A percentile compares a stretch with the other conserved stretches of the same genome.
Evolutionary conservation across 2,888 invertebrate species (phyloP).

Genomic region (Platycheirus rosarum): DNA sequence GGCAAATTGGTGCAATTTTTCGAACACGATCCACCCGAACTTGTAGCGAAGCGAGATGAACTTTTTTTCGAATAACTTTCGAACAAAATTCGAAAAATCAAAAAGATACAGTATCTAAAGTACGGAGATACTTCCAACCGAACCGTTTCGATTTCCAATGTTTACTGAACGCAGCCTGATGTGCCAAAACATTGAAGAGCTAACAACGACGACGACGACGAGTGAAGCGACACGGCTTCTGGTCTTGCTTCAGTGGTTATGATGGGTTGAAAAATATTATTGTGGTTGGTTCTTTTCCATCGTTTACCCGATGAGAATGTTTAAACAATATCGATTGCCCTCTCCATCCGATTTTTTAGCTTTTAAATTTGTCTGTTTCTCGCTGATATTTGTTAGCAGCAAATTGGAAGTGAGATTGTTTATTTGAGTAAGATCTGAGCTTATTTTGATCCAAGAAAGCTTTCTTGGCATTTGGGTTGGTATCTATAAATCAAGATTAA

Average conservation of each 20-base stretch:
- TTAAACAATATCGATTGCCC: too few species aligned
- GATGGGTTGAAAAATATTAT: constrained; percentile 4
- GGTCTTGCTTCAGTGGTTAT: constrained; percentile 19
- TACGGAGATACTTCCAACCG: constrained; percentile 55
- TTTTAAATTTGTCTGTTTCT: constrained; percentile 2
- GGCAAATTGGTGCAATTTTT: constrained; percentile 1
- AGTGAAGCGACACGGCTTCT: constrained; percentile 26
- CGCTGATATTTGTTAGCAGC: neutral
- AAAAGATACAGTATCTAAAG: constrained; percentile 3
- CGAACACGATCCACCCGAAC: neutral
- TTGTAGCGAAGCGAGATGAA: too few species aligned
- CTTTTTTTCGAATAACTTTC: too few species aligned
- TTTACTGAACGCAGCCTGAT: constrained; percentile 69
- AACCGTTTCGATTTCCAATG: constrained; percentile 74
- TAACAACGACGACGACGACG: neutral
- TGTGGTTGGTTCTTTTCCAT: constrained; percentile 19
- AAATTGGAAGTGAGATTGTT: constrained; percentile 26
- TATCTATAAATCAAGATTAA: constrained; percentile 7
- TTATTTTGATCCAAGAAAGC: constrained; percentile 14
- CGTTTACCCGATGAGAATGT: neutral
- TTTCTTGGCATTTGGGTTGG: neutral
- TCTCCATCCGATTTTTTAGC: constrained; percentile 4
- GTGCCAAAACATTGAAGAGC: constrained; percentile 57
- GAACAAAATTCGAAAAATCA: neutral
- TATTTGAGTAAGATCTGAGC: constrained; percentile 21